A percentile compares a stretch with the other conserved stretches of the same genome.
These are phyloP conservation scores for Polypterus bichir DNA, from an alignment of 2,113 vertebrate genomes.

Conservation along the genomic window DNA sequence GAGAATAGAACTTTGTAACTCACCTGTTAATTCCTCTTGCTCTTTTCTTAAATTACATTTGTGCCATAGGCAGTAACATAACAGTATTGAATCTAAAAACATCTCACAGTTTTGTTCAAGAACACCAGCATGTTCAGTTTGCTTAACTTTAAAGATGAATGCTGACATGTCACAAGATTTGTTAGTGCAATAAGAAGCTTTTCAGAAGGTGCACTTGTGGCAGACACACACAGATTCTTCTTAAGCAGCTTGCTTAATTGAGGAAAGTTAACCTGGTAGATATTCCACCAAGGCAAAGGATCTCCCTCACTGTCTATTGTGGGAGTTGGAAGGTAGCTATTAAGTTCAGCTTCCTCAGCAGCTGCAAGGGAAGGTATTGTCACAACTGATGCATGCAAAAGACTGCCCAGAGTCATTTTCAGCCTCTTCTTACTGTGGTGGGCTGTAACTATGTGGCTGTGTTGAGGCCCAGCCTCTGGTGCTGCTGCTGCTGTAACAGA, in stretches of 20 bases:
- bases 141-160: constrained; percentile 4
- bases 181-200: not conserved
- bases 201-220: constrained; percentile 7
- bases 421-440: not conserved
- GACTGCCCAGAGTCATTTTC: constrained; percentile 5
- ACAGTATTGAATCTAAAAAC: no score
- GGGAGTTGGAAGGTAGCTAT: constrained; percentile 13
- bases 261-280: constrained; percentile 6
- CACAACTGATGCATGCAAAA: constrained; percentile 2
- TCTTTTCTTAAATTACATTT: no score
- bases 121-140: constrained; percentile 11
- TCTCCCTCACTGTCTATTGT: constrained; percentile 13
- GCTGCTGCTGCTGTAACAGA: no score
- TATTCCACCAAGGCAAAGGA: constrained; percentile 12
- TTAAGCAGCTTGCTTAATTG: constrained; percentile 1
- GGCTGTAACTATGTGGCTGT: no score
- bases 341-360: constrained; percentile 11
- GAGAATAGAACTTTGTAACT: no score
- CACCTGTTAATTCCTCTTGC: no score
- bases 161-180: constrained; percentile 9
- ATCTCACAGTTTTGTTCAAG: constrained; percentile 3
- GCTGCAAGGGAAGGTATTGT: constrained; percentile 1
- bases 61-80: no score
- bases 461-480: no score
- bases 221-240: constrained; percentile 10